Evolutionary conservation across 2,888 invertebrate species (phyloP).

Genomic region (Hypselothyrea guttata): DNA sequence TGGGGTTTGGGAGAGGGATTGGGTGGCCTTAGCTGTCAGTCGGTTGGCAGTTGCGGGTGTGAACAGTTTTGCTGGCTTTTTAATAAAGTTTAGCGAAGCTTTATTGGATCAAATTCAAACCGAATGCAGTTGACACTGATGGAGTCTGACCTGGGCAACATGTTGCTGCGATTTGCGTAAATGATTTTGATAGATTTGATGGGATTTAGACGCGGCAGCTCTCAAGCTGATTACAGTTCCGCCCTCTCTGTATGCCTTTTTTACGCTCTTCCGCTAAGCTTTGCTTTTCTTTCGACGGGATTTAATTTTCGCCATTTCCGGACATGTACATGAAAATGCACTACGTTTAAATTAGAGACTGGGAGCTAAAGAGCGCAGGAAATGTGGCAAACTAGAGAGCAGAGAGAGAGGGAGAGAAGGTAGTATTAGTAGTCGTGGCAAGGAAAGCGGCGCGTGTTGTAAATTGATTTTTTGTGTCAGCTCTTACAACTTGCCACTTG

Average conservation of each 20-base stretch:
- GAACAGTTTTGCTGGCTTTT: constrained; percentile 52
- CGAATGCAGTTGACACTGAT: constrained; percentile 51
- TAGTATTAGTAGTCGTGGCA: constrained; percentile 8
- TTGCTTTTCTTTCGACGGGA: constrained; percentile 33
- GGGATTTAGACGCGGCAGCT: constrained; percentile 58
- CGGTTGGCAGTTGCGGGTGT: constrained; percentile 61
- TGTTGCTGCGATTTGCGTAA: constrained; percentile 62
- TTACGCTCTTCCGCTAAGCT: constrained; percentile 21
- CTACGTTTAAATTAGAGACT: constrained; percentile 65
- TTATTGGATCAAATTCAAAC: constrained; percentile 57
- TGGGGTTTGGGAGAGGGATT: no score
- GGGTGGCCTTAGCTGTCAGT: constrained; percentile 26
- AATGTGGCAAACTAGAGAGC: background rate
- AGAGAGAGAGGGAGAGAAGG: background rate
- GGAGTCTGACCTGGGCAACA: constrained; percentile 28
- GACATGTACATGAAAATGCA: constrained; percentile 66
- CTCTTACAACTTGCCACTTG: constrained; percentile 9
- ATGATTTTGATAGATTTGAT: constrained; percentile 75
- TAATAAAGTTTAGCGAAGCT: constrained; percentile 57
- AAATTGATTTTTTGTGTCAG: constrained; percentile 65
- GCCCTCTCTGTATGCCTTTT: no score
- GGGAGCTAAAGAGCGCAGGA: background rate
- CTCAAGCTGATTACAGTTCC: constrained; percentile 50
- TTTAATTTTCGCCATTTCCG: constrained; percentile 54
- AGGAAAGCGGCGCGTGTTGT: constrained; percentile 25